Base-by-base conservation (phyloP, 2,797 vertebrate species). In the Acanthurus lineatus region DNA sequence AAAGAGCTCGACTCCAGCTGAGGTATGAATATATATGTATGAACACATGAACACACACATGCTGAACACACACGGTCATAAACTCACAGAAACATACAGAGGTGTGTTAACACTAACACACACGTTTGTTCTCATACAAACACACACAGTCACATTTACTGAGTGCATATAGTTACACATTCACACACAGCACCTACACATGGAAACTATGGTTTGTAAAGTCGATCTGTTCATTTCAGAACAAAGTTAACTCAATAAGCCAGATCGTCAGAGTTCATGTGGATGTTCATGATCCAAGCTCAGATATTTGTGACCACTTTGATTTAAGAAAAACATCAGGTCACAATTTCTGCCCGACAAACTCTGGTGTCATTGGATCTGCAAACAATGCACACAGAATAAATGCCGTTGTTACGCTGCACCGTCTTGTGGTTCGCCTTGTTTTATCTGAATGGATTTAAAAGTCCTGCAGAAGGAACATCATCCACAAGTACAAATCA, bases 1-100 rank as follows among this genome's bases (percentile, higher is more conserved):
- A 85, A 85, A 71, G 54, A 17, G 56, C 17, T 47, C 0, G 3
- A 7, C 47, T 67, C 40, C 71, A 4, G 10, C 70, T 54, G 38
- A 59, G 25, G 25, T 67, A 14, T 15, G 6, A 3, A 53, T 49
- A 45, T 15, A 42, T n/a, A 32, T n/a, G 9, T 4, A 53, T 4
- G 60, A 32, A 64, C 20, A 47, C 59, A 63, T 22, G 42, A 4
- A 38, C 32, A 57, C 8, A 42, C 10, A 10, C 3, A 3, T 25
- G 25, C 2, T 25, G 3, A 25, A 25, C 8, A 22, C n/a, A 68
- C 15, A 7, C 4, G 38, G 10, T 4, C 61, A 56, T 25, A 25
- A 25, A 25, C 25, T 19, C 40, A 52, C 40, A 42, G n/a, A 5
- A 22, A 7, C 20, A 1, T 2, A 11, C 54, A 28, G 17, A 32